phyloP scores from a whole-genome alignment of 2,797 vertebrate species.

The Rhabdomys pumilio region DNA sequence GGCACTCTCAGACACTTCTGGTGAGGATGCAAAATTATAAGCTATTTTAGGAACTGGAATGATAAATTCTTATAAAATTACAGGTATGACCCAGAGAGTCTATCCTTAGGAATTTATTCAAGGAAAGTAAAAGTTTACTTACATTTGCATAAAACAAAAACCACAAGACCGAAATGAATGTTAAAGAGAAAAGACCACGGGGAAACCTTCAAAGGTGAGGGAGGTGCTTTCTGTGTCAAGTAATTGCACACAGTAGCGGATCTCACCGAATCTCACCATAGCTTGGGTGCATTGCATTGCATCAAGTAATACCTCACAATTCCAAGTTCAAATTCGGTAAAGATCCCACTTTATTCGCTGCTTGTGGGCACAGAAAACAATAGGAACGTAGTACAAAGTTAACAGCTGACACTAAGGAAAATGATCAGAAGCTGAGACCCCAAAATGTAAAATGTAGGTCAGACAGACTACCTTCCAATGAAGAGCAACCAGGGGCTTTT shows the following conservation, averaged over 20 bases:
- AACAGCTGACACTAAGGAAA: not conserved
- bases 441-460: not conserved
- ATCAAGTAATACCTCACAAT: not conserved
- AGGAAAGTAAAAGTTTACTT: not conserved
- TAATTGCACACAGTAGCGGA: not conserved
- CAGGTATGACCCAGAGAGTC: not conserved
- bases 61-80: not conserved
- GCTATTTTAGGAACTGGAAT: not conserved
- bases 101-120: not conserved
- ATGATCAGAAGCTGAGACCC: slow-evolving; percentile 44
- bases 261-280: not conserved
- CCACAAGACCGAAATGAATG: not conserved
- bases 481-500: slow-evolving; percentile 2
- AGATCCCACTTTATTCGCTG: not conserved
- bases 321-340: not conserved
- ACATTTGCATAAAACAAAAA: not conserved
- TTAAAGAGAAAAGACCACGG: not conserved
- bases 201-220: not conserved
- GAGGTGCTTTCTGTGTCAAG: not conserved
- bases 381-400: not conserved
- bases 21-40: not conserved
- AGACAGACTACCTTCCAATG: slow-evolving; percentile 61
- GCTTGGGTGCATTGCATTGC: not conserved
- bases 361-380: not conserved
- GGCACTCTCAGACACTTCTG: not conserved